Conservation (phyloP, 2,797 vertebrate species). For the Premnoplex brunnescens region DNA sequence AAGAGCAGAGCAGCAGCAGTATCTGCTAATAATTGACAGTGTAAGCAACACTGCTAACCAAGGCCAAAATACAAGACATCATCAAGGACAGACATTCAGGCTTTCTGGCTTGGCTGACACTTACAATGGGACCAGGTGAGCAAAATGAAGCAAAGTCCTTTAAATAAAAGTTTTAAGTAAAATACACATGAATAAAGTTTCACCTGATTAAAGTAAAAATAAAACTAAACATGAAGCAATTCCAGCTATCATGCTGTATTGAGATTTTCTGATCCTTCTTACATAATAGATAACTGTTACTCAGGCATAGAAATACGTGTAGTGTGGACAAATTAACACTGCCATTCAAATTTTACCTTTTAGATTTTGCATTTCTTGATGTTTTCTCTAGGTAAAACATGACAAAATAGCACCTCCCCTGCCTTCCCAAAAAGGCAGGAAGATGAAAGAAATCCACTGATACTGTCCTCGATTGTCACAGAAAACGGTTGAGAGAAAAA, state of each 20-base stretch:
- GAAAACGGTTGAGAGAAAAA: not conserved
- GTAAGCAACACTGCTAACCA: slow-evolving; percentile 30
- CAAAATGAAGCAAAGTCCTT: not conserved
- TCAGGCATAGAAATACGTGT: not conserved
- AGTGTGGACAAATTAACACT: not conserved
- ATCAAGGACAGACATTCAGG: not conserved
- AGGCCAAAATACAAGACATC: not conserved
- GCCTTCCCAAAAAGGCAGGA: not conserved
- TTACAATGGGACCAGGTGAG: not conserved
- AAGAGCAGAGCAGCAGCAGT: slow-evolving; percentile 43
- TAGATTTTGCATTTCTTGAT: not conserved
- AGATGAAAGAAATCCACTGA: not conserved
- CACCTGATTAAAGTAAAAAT: not conserved
- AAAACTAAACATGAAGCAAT: not conserved
- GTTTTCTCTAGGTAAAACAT: not conserved
- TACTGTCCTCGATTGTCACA: not conserved
- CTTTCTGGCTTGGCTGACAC: not conserved
- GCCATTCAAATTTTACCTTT: not conserved
- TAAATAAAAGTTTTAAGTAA: not conserved
- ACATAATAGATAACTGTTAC: not conserved
- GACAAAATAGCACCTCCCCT: not conserved
- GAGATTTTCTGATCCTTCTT: not conserved
- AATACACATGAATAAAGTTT: not conserved
- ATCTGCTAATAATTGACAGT: slow-evolving; percentile 39
- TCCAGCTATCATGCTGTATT: not conserved